A percentile compares a stretch with the other conserved stretches of the same genome.
These are phyloP conservation scores for Acleris cristana DNA, from an alignment of 2,888 invertebrate genomes.

Conservation along the genomic window DNA sequence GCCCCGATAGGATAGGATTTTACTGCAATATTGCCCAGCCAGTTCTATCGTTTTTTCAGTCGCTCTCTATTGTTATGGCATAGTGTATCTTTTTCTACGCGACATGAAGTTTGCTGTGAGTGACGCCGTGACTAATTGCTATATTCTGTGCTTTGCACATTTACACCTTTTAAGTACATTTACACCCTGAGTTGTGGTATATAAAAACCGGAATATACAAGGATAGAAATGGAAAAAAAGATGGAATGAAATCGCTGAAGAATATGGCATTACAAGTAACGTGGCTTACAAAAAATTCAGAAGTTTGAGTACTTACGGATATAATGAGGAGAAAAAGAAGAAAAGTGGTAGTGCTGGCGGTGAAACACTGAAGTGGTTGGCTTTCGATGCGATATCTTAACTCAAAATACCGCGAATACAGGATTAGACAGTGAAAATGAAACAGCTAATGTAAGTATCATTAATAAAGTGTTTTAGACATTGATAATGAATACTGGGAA, in stretches of 20 bases:
- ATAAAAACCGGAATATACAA: too few relatives aligned
- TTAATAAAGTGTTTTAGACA: not conserved
- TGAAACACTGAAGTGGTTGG: constrained; percentile 17
- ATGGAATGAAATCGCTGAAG: constrained; percentile 41
- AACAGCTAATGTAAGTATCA: constrained; percentile 29
- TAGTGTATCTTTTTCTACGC: not conserved
- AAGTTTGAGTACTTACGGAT: too few relatives aligned
- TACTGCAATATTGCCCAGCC: constrained; percentile 20
- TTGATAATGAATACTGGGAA: too few relatives aligned
- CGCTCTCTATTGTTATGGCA: constrained; percentile 21
- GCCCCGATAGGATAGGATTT: constrained; percentile 22
- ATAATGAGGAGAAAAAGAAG: too few relatives aligned
- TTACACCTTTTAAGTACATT: too few relatives aligned
- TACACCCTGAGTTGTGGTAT: too few relatives aligned
- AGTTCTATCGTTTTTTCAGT: constrained; percentile 28
- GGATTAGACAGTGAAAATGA: constrained; percentile 27
- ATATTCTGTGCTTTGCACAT: too few relatives aligned
- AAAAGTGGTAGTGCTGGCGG: too few relatives aligned
- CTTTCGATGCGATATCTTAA: constrained; percentile 42
- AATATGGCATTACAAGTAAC: constrained; percentile 11
- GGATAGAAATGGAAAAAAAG: too few relatives aligned
- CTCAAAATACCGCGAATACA: constrained; percentile 42
- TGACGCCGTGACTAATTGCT: too few relatives aligned
- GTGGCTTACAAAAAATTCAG: too few relatives aligned
- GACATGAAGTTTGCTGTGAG: too few relatives aligned